These are phyloP conservation scores for Microcebus ravelobensis DNA, from an alignment of 2,113 vertebrate genomes.

Conservation along the genomic window DNA sequence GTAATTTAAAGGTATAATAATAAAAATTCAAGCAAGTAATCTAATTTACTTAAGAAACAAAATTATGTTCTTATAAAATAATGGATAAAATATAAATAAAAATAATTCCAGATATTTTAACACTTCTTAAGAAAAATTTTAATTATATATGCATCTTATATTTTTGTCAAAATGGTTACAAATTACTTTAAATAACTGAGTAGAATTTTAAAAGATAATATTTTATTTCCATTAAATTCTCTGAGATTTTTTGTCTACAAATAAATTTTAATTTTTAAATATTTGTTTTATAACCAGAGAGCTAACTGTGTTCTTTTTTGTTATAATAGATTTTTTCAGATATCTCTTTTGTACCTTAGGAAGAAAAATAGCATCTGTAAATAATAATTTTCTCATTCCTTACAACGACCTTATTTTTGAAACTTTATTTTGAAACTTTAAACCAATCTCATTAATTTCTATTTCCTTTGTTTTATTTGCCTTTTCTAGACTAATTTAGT, in stretches of 20 bases:
- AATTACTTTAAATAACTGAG: neutral
- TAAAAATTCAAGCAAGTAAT: neutral
- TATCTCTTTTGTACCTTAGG: neutral
- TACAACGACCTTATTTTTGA: neutral
- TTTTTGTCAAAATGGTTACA: neutral
- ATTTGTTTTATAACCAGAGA: neutral
- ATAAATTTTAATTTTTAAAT: constrained; percentile 12
- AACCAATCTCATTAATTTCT: neutral
- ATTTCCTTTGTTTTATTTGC: neutral
- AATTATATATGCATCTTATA: neutral
- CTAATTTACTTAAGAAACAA: neutral
- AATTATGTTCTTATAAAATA: neutral
- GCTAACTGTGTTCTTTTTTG: neutral
- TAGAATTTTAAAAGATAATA: neutral
- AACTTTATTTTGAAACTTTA: neutral
- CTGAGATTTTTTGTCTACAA: neutral
- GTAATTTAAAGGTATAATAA: constrained; percentile 13
- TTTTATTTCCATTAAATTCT: neutral
- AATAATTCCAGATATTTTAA: neutral
- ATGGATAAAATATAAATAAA: neutral
- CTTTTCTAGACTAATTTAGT: neutral
- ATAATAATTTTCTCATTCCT: constrained; percentile 9
- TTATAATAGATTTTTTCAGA: neutral
- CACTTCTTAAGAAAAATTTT: neutral
- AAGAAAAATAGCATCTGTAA: neutral